Conservation (phyloP, 1,140 invertebrate genomes). For the Lepidotrigona ventralis region DNA sequence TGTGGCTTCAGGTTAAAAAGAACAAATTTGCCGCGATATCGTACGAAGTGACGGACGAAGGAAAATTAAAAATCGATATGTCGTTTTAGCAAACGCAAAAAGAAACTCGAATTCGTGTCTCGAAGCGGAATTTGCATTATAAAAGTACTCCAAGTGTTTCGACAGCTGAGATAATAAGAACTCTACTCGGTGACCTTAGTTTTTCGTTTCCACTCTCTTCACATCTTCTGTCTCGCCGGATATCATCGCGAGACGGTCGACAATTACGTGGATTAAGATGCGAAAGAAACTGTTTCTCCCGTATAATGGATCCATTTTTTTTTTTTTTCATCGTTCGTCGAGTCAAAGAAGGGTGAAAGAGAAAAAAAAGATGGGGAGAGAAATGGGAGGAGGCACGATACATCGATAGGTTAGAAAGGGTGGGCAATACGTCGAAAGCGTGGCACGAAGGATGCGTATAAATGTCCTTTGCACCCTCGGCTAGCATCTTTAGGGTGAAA, state of each 20-base stretch:
- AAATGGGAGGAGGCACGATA: background rate
- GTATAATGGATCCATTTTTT: slow-evolving; percentile 9
- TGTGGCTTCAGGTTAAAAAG: too few species aligned
- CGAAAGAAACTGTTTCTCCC: background rate
- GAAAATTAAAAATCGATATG: too few species aligned
- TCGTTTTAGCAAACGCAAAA: too few species aligned
- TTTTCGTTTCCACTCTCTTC: background rate
- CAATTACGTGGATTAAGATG: slow-evolving; percentile 7
- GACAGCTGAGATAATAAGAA: too few species aligned
- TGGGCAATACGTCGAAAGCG: background rate
- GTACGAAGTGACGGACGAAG: too few species aligned
- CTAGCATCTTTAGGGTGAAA: slow-evolving; percentile 36
- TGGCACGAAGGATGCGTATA: slow-evolving; percentile 33
- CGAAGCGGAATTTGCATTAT: too few species aligned
- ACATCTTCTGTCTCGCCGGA: background rate
- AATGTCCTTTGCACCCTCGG: slow-evolving; percentile 17
- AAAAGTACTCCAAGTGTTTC: too few species aligned
- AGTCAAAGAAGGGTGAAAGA: background rate
- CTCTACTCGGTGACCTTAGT: too few species aligned
- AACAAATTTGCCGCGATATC: too few species aligned
- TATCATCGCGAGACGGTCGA: background rate
- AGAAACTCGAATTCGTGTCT: too few species aligned
- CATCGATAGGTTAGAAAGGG: background rate
- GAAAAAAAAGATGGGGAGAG: background rate
- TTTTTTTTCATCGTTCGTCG: background rate